phyloP scores from a whole-genome alignment of 1,140 invertebrate genomes.

The Cydia fagiglandana region DNA sequence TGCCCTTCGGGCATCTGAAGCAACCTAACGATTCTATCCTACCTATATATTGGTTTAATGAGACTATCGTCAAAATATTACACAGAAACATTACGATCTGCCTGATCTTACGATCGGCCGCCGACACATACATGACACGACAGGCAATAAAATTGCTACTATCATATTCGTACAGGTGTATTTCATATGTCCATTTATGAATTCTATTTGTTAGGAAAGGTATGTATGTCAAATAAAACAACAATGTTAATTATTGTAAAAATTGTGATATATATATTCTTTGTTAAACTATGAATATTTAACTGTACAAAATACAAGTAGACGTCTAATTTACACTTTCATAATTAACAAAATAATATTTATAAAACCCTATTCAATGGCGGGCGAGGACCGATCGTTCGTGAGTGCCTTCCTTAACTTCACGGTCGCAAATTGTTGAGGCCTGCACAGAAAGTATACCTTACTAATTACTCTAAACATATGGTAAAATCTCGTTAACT shows the following conservation, averaged over 20 bases:
- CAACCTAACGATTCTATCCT: too few species aligned
- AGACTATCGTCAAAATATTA: too few species aligned
- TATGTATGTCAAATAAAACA: conserved; percentile 57
- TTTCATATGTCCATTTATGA: too few species aligned
- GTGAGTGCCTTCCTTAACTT: conserved; percentile 92
- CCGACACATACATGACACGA: too few species aligned
- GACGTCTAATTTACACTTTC: conserved; percentile 74
- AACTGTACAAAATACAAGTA: conserved; percentile 78
- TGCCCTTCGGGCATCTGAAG: too few species aligned
- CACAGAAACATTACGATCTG: too few species aligned
- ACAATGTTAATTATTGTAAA: conserved; percentile 64
- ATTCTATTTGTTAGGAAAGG: not conserved
- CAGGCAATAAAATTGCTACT: too few species aligned
- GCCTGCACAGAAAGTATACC: conserved; percentile 80
- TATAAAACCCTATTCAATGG: conserved; percentile 80
- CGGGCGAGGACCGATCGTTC: conserved; percentile 90
- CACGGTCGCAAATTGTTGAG: conserved; percentile 90
- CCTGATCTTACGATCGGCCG: too few species aligned
- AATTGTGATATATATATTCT: conserved; percentile 76
- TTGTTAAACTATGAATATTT: conserved; percentile 79
- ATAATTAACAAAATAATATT: conserved; percentile 71
- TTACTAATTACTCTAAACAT: conserved; percentile 30
- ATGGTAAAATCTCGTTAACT: conserved; percentile 19
- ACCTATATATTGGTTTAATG: too few species aligned
- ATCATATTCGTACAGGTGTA: too few species aligned